These are phyloP conservation scores for Dimorphilus gyrociliatus DNA, from an alignment of 2,888 invertebrate genomes.

Conservation along the genomic window DNA sequence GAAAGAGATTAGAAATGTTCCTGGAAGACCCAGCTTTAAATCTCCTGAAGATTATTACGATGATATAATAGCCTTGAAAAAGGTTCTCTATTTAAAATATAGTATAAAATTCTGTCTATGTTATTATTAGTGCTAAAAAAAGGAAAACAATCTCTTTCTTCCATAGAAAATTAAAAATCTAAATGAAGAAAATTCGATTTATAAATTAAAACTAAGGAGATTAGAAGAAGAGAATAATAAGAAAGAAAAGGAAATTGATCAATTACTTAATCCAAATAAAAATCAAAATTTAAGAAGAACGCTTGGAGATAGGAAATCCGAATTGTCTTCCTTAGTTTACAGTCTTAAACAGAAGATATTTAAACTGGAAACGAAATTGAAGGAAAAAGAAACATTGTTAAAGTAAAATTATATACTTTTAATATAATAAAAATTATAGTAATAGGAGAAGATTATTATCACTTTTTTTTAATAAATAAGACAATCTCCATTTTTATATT, in stretches of 20 bases:
- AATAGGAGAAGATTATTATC: no score
- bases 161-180: constrained; percentile 27
- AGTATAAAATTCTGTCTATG: no score
- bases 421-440: no score
- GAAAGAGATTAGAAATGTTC: no score
- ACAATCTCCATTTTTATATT: constrained; percentile 9
- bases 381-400: constrained; percentile 27
- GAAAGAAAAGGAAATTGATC: constrained; percentile 34
- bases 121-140: no score
- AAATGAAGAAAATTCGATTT: constrained; percentile 26
- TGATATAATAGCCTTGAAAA: constrained; percentile 30
- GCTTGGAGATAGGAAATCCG: constrained; percentile 26
- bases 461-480: no score
- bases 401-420: no score
- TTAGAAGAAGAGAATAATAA: constrained; percentile 35
- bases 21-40: constrained; percentile 30
- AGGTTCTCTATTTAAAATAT: no score
- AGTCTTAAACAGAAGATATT: constrained; percentile 35
- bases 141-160: no score
- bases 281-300: constrained; percentile 31
- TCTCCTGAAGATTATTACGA: constrained; percentile 36
- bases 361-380: constrained; percentile 30
- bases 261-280: constrained; percentile 27
- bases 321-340: constrained; percentile 27
- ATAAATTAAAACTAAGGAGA: constrained; percentile 30